Conservation (phyloP, 2,113 vertebrate genomes). For the Datnioides undecimradiatus region DNA sequence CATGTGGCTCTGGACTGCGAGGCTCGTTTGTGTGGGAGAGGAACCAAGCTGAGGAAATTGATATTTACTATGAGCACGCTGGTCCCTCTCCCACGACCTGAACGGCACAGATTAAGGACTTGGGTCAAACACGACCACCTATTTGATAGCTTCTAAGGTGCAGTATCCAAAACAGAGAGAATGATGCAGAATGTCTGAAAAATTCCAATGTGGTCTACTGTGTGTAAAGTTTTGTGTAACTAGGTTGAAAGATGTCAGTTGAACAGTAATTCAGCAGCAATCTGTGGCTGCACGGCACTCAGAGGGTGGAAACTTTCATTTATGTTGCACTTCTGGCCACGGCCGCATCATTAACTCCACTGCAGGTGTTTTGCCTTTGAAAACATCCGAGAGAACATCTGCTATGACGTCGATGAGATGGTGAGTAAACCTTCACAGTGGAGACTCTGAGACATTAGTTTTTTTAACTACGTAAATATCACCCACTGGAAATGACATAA, state of each 20-base stretch:
- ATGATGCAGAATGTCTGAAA: background rate
- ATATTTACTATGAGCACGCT: constrained; percentile 43
- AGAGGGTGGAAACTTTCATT: background rate
- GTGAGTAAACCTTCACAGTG: constrained; percentile 18
- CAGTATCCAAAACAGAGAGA: background rate
- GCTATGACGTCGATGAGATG: background rate
- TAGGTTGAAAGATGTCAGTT: background rate
- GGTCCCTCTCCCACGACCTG: constrained; percentile 10
- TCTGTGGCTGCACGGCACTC: background rate
- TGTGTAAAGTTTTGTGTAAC: background rate
- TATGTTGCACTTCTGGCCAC: background rate
- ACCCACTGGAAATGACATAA: constrained; percentile 21
- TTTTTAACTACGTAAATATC: constrained; percentile 33
- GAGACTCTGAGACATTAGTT: constrained; percentile 8
- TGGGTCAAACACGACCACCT: background rate
- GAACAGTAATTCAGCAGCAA: background rate
- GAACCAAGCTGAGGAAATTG: constrained; percentile 46
- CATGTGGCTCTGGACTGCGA: constrained; percentile 31
- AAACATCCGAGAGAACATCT: constrained; percentile 8
- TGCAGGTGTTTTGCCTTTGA: background rate
- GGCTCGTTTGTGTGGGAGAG: constrained; percentile 51
- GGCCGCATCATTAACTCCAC: background rate
- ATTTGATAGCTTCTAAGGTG: background rate
- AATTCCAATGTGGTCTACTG: background rate
- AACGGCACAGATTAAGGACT: constrained; percentile 15